Evolutionary conservation across 53 echinoderm and acorn worm species (phyloP).

Genomic region (Crossaster papposus): DNA sequence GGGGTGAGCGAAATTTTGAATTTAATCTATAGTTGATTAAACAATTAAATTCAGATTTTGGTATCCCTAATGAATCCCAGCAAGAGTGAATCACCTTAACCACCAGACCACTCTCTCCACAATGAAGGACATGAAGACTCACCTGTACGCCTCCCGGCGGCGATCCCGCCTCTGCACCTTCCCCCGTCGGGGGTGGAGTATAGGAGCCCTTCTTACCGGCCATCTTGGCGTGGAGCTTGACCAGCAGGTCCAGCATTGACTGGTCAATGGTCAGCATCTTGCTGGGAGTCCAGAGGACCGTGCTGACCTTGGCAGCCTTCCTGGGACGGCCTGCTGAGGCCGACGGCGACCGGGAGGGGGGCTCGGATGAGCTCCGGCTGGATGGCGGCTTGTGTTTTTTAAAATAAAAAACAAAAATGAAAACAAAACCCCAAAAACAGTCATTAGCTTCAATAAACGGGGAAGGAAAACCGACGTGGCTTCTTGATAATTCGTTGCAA

Average conservation of each 20-base stretch:
- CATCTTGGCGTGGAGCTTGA: slow-evolving; percentile 85
- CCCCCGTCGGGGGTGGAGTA: slow-evolving; percentile 59
- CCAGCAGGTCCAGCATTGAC: slow-evolving; percentile 78
- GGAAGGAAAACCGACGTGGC: too few species aligned
- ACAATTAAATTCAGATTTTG: too few species aligned
- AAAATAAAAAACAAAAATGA: not conserved
- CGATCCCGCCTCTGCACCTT: not conserved
- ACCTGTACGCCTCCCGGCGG: slow-evolving; percentile 17
- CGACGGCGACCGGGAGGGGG: not conserved
- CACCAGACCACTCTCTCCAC: too few species aligned
- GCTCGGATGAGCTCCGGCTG: not conserved
- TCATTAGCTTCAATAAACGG: too few species aligned
- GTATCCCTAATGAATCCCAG: too few species aligned
- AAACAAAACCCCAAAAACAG: too few species aligned
- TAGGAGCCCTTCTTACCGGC: slow-evolving; percentile 75
- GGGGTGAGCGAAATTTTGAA: too few species aligned
- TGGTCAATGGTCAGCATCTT: slow-evolving; percentile 71
- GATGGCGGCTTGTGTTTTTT: not conserved
- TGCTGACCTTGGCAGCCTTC: slow-evolving; percentile 27
- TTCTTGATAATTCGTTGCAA: too few species aligned
- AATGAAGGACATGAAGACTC: too few species aligned
- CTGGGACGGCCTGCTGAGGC: slow-evolving; percentile 32
- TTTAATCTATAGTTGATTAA: too few species aligned
- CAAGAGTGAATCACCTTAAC: too few species aligned
- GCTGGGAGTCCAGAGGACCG: slow-evolving; percentile 27